Evolutionary conservation across 2,888 invertebrate species (phyloP), one percentile per base, ranked within the genome.

Genomic region (Drosophila infuscata): DNA sequence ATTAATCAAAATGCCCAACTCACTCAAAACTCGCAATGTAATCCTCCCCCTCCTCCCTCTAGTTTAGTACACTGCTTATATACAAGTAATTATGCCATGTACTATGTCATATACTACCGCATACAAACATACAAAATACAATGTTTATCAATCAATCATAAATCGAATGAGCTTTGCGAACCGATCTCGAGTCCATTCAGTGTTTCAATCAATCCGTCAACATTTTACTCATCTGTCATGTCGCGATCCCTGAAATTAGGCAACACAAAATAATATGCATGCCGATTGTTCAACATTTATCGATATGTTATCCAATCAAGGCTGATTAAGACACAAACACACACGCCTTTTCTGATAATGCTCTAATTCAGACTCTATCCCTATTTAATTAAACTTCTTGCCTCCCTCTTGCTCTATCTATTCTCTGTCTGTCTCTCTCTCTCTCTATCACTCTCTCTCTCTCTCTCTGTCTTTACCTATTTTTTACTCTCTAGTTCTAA

Each of bases 11-110:
- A 76, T 60, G 52, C 66, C 58, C 60, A 76, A 64, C 46, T 66
- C 53, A 73, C 43, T 36, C 52, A 57, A 57, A 49, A 25, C 52
- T 69, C 76, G 69, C 76, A 80, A 66, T 56, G 53, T 66, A 67
- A 76, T 32, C 33, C 58, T 29, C 7, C 48, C 36, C 60, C 33
- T 11, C 20, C 33, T 11, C 20, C 69, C 49, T 58, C 58, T 64
- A 80, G 38, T 30, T 80, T 70, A 70, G 59, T 60, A 51, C 43
- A 68, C 53, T 32, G 46, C 36, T 61, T 62, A 52, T 62, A 52
- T 46, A 38, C 56, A 57, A 79, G 69, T 74, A 74, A 59, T 63
- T 64, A 48, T 48, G 63, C 66, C 66, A 76, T 77, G 71, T 76
- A 70, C 62, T 70, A 29, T 63, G 81, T 76, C 71, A 69, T 54